A percentile compares a stretch with the other conserved stretches of the same genome.
Conservation (phyloP, 2,888 invertebrate species). For the Oasisia sp. region DNA sequence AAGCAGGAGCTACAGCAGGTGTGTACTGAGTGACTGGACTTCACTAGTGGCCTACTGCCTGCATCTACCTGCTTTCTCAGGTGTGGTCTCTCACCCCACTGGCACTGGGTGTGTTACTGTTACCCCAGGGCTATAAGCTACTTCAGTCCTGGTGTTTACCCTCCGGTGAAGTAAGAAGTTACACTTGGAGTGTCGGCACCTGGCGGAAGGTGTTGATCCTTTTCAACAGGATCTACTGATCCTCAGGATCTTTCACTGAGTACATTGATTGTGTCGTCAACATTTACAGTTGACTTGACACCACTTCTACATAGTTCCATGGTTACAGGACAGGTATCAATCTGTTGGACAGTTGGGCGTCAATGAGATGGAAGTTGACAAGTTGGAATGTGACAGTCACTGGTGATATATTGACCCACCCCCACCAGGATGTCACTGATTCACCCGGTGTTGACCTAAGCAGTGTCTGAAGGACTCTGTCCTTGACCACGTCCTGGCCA, state of each 20-base stretch:
- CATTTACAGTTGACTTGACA: no score
- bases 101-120: neutral
- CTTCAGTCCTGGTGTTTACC: neutral
- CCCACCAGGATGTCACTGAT: neutral
- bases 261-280: no score
- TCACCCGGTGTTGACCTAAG: neutral
- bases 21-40: neutral
- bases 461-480: neutral
- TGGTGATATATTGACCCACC: neutral
- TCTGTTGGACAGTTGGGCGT: neutral
- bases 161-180: neutral
- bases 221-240: neutral
- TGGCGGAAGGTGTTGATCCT: neutral
- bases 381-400: neutral
- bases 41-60: neutral
- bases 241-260: neutral
- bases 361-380: neutral
- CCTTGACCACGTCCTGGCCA: neutral
- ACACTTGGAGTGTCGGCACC: neutral
- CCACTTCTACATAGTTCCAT: no score
- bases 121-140: neutral
- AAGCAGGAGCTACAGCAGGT: neutral
- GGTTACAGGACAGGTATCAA: neutral
- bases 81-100: neutral
- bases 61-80: neutral